Evolutionary conservation across 2,113 vertebrate genomes (phyloP), one percentile per base, ranked within the genome.

Genomic region (Engraulis encrasicolus): DNA sequence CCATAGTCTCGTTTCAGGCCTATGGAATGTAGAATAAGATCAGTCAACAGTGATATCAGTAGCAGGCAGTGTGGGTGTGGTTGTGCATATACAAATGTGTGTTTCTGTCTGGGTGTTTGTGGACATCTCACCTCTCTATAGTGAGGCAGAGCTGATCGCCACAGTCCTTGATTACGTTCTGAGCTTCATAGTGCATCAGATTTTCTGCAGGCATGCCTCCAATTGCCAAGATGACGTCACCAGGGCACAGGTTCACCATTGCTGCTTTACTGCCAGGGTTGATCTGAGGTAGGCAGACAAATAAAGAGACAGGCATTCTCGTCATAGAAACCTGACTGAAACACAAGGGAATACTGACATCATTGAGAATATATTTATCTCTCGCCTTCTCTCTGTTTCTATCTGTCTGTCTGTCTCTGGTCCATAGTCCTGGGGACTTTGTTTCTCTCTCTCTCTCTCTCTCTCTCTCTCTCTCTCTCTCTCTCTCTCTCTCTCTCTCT

Each of bases 101-200:
- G 5, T 52, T 11, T 48, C 23, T 40, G 48, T 15, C 14, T 12
- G 12, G n/a, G 20, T 74, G 38, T 48, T 3, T 11, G 20, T 84
- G 79, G 66, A 1, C 18, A 31, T 71, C 84, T 1, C 91, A 99
- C 98, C 98, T 97, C 90, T 99, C 96, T 86, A 99, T 96, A 87
- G 96, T 97, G 87, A 99, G 95, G 71, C 88, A 93, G 85, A 99
- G 96, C 86, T 95, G 95, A 48, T 92, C 83, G 66, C 82, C 84
- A n/a, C 96, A 95, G 82, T 98, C 96, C 89, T 99, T 99, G 85
- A 99, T 99, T 90, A 94, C 96, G 92, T 96, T 97, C 91, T 99
- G 98, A 6, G 98, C 98, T 80, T 99, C 97, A 1, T 95, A 97
- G 81, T 99, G 98, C 89, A 98, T 96, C 98, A 99, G 97, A 83